Evolutionary conservation across 2,888 invertebrate genomes (phyloP).

Genomic region (Rhagium mordax): DNA sequence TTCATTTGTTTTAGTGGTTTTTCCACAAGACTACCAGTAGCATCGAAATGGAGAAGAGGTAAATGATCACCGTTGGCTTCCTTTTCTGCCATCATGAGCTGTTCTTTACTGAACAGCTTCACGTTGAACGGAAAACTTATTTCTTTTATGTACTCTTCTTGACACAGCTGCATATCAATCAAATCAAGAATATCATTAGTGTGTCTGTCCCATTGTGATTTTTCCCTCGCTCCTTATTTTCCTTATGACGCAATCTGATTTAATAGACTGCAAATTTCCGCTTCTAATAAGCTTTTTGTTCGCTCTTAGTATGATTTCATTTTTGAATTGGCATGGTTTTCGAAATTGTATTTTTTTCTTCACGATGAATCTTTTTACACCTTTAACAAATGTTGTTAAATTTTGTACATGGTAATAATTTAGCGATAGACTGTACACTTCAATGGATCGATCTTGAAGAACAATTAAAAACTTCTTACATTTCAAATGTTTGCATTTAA

Average conservation of each 20-base stretch:
- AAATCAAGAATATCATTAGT: constrained; percentile 38
- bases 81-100: constrained; percentile 33
- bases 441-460: neutral
- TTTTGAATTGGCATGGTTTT: constrained; percentile 31
- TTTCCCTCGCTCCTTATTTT: constrained; percentile 44
- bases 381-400: constrained; percentile 27
- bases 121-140: constrained; percentile 46
- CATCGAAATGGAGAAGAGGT: constrained; percentile 2
- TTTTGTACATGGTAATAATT: constrained; percentile 17
- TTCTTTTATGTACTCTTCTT: constrained; percentile 46
- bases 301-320: neutral
- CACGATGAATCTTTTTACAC: constrained; percentile 9
- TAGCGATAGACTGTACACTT: constrained; percentile 11
- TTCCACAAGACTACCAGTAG: neutral
- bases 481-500: no score
- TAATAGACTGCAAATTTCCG: constrained; percentile 35
- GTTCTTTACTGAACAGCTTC: constrained; percentile 44
- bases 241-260: constrained; percentile 38
- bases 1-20: neutral
- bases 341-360: constrained; percentile 9
- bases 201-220: constrained; percentile 32
- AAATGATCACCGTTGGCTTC: neutral
- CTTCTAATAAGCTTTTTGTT: neutral
- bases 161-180: constrained; percentile 39
- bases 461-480: constrained; percentile 33